Base-by-base conservation (phyloP, 2,888 invertebrate genomes). In the Archaeoteleia sp. region DNA sequence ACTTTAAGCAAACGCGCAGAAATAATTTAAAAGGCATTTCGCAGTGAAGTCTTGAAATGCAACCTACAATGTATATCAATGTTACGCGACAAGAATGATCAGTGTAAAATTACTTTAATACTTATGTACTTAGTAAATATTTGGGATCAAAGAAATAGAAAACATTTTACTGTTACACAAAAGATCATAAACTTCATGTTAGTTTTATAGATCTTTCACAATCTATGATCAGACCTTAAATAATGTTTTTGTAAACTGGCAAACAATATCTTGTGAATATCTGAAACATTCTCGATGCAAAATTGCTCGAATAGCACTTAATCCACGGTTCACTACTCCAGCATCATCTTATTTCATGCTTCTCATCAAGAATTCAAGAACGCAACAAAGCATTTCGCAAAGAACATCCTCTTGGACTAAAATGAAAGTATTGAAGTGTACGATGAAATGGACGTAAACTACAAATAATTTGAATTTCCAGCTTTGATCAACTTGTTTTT, bases 11-110 rank as follows among this genome's bases (percentile, higher is more conserved):
- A 35, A 51, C 43, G 40, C 58, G 54, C 15, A 58, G 54, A 58
- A 68, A 68, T 63, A 63, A 68, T 68, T 63, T 68, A 63, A 68
- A 68, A 58, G 49, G 49, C 29, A 57, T 67, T 62, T 53, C 43
- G 32, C 57, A 14, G 17, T 27, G 17, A 53, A 58, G 39, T 43
- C 34, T 39, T 20, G 25, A 40, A 17, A 57, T 17, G 46, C 48
- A 29, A 8, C 39, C 5, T 20, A 20, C 5, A 20, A 15, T 32
- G 27, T 62, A 2, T 13, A 5, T 34, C 42, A 54, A 54, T 46
- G 53, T 54, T 53, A 46, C 34, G 12, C 45, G 27, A 58, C 39
- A 54, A 39, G 40, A 53, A 43, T 54, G 32, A 15, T 42, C 20
- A 9, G 42, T 42, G 39, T 35, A 15, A 29, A 46, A 42, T 46